Evolutionary conservation across 2,888 invertebrate genomes (phyloP), one percentile per base, ranked within the genome.

Genomic region (Megamerina dolium): DNA sequence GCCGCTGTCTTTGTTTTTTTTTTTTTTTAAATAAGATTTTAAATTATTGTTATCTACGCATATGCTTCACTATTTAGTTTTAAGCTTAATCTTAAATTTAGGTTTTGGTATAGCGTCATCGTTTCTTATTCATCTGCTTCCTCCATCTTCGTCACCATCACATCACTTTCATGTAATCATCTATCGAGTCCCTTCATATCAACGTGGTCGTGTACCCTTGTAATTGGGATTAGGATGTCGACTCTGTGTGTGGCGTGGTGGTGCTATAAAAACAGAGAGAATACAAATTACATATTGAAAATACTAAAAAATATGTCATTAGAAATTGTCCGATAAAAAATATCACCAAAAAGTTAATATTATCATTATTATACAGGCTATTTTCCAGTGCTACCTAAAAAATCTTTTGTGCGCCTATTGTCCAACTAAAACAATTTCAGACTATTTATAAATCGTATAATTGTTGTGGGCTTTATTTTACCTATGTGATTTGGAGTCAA

Each of bases 211-310:
- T 50, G 65, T 63, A 37, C 69, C 69, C 45, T 70, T 70, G 53
- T 69, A 71, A 55, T 70, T 71, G 45, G 68, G 68, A 62, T 71
- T 70, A 31, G 68, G 68, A 60, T 71, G 71, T 51, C 71, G 64
- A 43, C 68, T 67, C 49, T 66, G 68, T 47, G 63, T 53, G 59
- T 67, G 70, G 48, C 71, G 67, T 52, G 68, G 66, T 51, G 65
- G 59, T 52, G 67, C 68, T 68, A 43, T 23, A 48, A 19, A 32
- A 36, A 18, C 10, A 4, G 3, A 19, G 21, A 18, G 10, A 17
- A 37, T 34, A 20, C 23, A 21, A n/a, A n/a, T n/a, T n/a, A n/a
- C n/a, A n/a, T n/a, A n/a, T n/a, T n/a, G n/a, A n/a, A n/a, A n/a
- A n/a, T n/a, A n/a, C n/a, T n/a, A n/a, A n/a, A n/a, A n/a, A n/a